A percentile compares a stretch with the other conserved stretches of the same genome.
Evolutionary conservation across 2,888 invertebrate genomes (phyloP).

Genomic region (Erynnis tages): DNA sequence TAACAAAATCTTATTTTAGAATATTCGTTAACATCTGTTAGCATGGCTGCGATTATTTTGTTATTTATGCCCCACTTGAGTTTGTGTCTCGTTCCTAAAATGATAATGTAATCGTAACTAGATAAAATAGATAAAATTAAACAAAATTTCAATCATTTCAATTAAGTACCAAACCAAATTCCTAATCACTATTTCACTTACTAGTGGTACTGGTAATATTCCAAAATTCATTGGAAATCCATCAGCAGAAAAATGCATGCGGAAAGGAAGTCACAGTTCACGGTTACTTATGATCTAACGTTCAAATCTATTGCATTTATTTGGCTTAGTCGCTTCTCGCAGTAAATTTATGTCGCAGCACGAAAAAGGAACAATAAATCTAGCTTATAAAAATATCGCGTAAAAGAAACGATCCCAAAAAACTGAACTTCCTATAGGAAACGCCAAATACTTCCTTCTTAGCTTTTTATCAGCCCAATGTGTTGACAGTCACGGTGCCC

Average conservation of each 20-base stretch:
- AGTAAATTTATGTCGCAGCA: constrained; percentile 23
- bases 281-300: not conserved
- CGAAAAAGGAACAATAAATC: constrained; percentile 23
- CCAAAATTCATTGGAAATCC: no score
- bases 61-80: no score
- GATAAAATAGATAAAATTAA: no score
- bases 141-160: no score
- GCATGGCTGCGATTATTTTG: no score
- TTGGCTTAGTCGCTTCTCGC: constrained; percentile 15
- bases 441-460: constrained; percentile 68
- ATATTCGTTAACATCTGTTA: no score
- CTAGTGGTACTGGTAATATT: no score
- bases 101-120: no score
- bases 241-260: not conserved
- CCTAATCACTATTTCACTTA: no score
- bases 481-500: constrained; percentile 70
- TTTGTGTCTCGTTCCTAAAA: no score
- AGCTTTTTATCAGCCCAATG: constrained; percentile 55
- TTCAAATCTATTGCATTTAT: constrained; percentile 19
- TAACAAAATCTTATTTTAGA: no score
- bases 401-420: constrained; percentile 31
- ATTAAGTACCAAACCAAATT: no score
- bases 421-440: constrained; percentile 64
- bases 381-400: constrained; percentile 24
- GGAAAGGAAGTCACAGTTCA: constrained; percentile 9